These are phyloP conservation scores for Drosophila kanapiae DNA, from an alignment of 1,140 invertebrate species.

Conservation along the genomic window DNA sequence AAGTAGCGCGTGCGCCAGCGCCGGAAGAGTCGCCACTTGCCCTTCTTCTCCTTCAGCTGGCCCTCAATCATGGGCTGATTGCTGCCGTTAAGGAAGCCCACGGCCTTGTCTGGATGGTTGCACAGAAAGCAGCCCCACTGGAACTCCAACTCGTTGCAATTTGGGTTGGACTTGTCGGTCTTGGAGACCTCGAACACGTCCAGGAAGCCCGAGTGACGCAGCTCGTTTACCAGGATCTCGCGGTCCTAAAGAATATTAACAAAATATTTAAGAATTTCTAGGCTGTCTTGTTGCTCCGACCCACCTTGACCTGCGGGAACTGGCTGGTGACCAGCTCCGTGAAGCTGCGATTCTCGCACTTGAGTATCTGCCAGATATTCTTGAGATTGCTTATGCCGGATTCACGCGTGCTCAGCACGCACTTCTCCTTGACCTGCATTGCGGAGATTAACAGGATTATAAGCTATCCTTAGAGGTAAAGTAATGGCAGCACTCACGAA, in stretches of 20 bases:
- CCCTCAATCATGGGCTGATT: conserved; percentile 94
- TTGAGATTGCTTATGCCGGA: conserved; percentile 93
- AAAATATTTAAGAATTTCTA: not conserved
- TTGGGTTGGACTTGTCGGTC: conserved; percentile 82
- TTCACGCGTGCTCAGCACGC: conserved; percentile 93
- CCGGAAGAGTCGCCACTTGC: conserved; percentile 95
- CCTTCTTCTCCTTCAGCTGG: conserved; percentile 97
- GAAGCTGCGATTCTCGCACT: conserved; percentile 95
- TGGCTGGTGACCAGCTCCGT: conserved; percentile 96
- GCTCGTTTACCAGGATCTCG: conserved; percentile 93
- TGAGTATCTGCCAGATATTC: conserved; percentile 97
- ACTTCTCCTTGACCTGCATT: conserved; percentile 90
- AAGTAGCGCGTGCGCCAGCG: conserved; percentile 97
- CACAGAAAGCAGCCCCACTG: conserved; percentile 87
- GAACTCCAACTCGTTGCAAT: conserved; percentile 85
- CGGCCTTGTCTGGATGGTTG: conserved; percentile 95
- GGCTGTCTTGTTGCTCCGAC: not conserved
- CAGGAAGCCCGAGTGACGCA: conserved; percentile 94
- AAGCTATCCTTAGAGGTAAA: too few relatives aligned
- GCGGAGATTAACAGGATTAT: not conserved
- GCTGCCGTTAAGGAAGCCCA: conserved; percentile 91
- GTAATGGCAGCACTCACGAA: conserved; percentile 66
- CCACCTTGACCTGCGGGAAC: conserved; percentile 94
- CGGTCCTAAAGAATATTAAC: conserved; percentile 89
- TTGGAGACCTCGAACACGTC: conserved; percentile 94